These are phyloP conservation scores for Caenorhabditis brenneri DNA, from an alignment of 1,140 invertebrate species.

Conservation along the genomic window DNA sequence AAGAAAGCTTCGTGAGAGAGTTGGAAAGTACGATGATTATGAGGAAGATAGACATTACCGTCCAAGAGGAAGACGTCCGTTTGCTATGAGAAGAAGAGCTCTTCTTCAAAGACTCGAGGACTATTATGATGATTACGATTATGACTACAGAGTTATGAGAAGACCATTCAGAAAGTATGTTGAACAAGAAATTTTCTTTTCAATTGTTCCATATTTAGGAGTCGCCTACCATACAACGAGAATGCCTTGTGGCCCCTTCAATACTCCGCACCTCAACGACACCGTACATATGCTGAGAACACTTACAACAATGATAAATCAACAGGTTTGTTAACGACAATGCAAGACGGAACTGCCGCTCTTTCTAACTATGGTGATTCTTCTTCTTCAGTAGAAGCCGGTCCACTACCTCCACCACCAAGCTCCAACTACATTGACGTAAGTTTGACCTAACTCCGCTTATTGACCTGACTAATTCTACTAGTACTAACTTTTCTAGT, in stretches of 20 bases:
- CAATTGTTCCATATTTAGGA: neutral
- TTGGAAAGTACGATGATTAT: slow-evolving; percentile 15
- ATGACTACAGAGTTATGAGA: neutral
- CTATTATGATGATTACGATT: slow-evolving; percentile 17
- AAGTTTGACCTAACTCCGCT: neutral
- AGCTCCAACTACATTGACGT: slow-evolving; percentile 32
- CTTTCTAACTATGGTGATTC: slow-evolving; percentile 37
- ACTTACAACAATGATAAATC: neutral
- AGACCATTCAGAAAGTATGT: slow-evolving; percentile 30
- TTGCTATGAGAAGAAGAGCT: slow-evolving; percentile 27
- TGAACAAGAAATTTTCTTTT: too few relatives aligned
- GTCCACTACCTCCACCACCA: slow-evolving; percentile 4
- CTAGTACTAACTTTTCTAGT: slow-evolving; percentile 35
- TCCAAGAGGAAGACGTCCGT: neutral
- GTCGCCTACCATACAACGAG: slow-evolving; percentile 35
- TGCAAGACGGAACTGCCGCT: slow-evolving; percentile 35
- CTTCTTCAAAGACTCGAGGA: slow-evolving; percentile 25
- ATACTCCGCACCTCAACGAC: slow-evolving; percentile 12
- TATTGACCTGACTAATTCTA: neutral
- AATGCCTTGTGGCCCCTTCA: slow-evolving; percentile 9
- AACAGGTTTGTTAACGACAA: slow-evolving; percentile 38
- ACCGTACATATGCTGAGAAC: slow-evolving; percentile 4
- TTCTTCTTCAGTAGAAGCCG: slow-evolving; percentile 38
- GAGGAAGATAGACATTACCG: slow-evolving; percentile 20
- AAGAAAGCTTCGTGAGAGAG: slow-evolving; percentile 34